Base-by-base conservation (phyloP, 1,140 invertebrate species). In the Apocrypta bakeri region DNA sequence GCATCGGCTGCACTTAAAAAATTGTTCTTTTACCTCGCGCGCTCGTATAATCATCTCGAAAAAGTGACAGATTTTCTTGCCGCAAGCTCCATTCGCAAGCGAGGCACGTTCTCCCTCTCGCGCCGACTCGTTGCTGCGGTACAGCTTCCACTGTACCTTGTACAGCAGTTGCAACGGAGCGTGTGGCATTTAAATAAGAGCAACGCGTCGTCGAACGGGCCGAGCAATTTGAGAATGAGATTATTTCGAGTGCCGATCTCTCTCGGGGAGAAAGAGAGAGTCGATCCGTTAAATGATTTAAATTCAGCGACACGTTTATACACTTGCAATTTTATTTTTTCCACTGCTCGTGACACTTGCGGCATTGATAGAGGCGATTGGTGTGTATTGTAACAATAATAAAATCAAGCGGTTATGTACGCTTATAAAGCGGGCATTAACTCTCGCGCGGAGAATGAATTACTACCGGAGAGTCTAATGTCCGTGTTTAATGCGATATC, bases 401-500 rank as follows among this genome's bases (percentile, higher is more conserved):
- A 33, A 71, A 71, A 37, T 71, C 48, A 56, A 56, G 6, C 14
- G 17, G 48, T 56, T 56, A 56, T 56, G 48, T 56, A 56, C 17
- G 21, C 48, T 56, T 56, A 56, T 56, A 56, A 56, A 56, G 48
- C 48, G 48, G 17, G 48, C 17, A 56, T 56, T 56, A 56, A 56
- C 21, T 56, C 48, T n/a, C 17, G 17, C 17, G 14, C 1, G 14
- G 48, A 56, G 17, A 17, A 29, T 61, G 72, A 74, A 74, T 42
- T 74, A 29, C 25, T 56, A 21, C 25, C 24, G 25, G 37, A 29
- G 24, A 2, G 11, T 74, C 24, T 74, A 61, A 74, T 74, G 72
- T 33, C 66, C 79, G 69, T 73, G 24, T 73, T 73, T 72, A 80
- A 80, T 72, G 31, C 29, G 72, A 42, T 80, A 63, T 73, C 27